These are phyloP conservation scores for Atherinomorus stipes DNA, from an alignment of 2,113 vertebrate species.

Conservation along the genomic window DNA sequence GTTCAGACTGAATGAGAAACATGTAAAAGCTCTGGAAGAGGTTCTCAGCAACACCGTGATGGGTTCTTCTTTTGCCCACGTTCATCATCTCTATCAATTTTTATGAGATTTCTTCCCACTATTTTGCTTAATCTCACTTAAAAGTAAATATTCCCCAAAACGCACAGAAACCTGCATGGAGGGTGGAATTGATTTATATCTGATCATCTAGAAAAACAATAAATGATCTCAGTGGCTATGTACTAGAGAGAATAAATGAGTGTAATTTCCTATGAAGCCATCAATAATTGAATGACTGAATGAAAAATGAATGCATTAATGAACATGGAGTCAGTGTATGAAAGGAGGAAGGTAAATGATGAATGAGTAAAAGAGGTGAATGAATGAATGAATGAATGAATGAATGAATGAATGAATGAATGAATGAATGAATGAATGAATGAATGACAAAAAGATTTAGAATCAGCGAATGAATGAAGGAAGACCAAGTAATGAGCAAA, in stretches of 20 bases:
- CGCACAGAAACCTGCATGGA: not conserved
- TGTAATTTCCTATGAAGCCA: too few relatives aligned
- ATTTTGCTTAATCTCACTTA: too few relatives aligned
- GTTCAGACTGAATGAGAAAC: not conserved
- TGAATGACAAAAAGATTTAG: not conserved
- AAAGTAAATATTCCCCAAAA: too few relatives aligned
- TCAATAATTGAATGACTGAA: not conserved
- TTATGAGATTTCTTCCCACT: not conserved
- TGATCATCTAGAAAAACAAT: not conserved
- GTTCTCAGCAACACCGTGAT: not conserved
- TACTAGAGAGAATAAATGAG: not conserved
- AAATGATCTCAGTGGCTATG: not conserved
- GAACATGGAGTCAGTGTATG: not conserved
- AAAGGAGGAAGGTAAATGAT: conserved; percentile 3
- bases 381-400: not conserved
- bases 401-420: not conserved
- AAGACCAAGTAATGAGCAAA: not conserved
- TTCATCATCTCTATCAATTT: not conserved
- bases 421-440: too few relatives aligned
- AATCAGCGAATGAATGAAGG: not conserved
- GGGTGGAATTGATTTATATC: not conserved
- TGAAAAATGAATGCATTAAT: conserved; percentile 13
- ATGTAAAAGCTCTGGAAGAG: not conserved
- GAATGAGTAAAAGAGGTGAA: not conserved
- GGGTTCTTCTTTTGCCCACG: not conserved